Evolutionary conservation across 1,140 invertebrate species (phyloP).

Genomic region (Drosophila kanapiae): DNA sequence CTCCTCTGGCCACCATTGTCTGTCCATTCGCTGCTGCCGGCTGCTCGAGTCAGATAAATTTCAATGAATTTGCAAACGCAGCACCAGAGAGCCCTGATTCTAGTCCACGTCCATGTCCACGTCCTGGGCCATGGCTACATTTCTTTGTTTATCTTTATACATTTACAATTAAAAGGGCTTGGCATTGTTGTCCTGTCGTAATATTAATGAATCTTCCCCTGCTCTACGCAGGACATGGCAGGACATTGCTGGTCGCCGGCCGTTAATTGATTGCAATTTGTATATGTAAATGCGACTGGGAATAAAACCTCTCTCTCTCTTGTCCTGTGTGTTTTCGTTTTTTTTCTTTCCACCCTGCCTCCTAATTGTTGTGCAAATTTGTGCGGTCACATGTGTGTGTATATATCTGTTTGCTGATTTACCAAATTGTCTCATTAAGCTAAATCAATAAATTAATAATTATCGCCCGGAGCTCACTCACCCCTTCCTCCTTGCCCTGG

Average conservation of each 20-base stretch:
- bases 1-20: constrained; percentile 25
- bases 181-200: constrained; percentile 72
- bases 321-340: constrained; percentile 2
- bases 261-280: constrained; percentile 81
- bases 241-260: constrained; percentile 16
- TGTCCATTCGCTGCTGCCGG: constrained; percentile 42
- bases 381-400: constrained; percentile 45
- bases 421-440: constrained; percentile 74
- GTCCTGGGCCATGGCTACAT: constrained; percentile 57
- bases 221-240: constrained; percentile 14
- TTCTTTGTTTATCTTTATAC: constrained; percentile 82
- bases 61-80: constrained; percentile 76
- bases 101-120: constrained; percentile 15
- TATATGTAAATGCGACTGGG: constrained; percentile 66
- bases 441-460: constrained; percentile 76
- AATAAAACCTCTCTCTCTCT: constrained; percentile 11
- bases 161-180: constrained; percentile 82
- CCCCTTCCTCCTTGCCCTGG: constrained; percentile 96
- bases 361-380: constrained; percentile 64
- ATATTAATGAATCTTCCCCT: constrained; percentile 77
- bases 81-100: constrained; percentile 30
- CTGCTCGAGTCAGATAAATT: constrained; percentile 69
- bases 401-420: constrained; percentile 41
- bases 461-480: constrained; percentile 87
- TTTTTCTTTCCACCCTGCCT: not conserved